Conservation (phyloP, 2,888 invertebrate genomes). For the Bursaphelenchus okinawaensis region DNA sequence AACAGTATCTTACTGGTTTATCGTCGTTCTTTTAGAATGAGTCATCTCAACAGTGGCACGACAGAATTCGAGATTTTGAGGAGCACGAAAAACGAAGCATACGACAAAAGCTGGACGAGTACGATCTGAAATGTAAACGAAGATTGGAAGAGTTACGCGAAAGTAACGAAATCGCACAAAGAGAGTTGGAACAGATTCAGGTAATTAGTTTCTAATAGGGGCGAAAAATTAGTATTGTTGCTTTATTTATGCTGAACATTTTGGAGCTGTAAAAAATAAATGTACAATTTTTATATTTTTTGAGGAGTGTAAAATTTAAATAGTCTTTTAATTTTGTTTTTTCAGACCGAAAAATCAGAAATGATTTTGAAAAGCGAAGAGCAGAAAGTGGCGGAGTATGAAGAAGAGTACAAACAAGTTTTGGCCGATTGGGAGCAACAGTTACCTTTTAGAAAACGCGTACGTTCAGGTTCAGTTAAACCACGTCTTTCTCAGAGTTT, state of each 20-base stretch:
- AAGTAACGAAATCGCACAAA: slow-evolving; percentile 23
- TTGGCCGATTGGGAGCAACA: slow-evolving; percentile 30
- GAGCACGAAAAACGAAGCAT: slow-evolving; percentile 49
- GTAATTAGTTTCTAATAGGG: slow-evolving; percentile 17
- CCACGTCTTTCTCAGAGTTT: neutral
- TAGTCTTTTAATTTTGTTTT: neutral
- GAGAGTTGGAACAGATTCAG: slow-evolving; percentile 53
- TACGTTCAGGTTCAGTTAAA: neutral
- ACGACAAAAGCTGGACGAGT: slow-evolving; percentile 44
- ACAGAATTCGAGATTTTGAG: slow-evolving; percentile 41
- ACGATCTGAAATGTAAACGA: slow-evolving; percentile 41
- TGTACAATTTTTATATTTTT: slow-evolving; percentile 5
- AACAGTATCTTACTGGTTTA: neutral
- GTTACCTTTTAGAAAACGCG: slow-evolving; percentile 6
- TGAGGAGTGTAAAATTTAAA: neutral
- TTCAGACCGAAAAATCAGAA: slow-evolving; percentile 49
- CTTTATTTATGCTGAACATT: neutral
- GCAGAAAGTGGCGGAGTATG: slow-evolving; percentile 49
- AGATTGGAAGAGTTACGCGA: slow-evolving; percentile 26
- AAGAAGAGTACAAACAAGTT: slow-evolving; percentile 46
- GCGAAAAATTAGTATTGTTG: no score
- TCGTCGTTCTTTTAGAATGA: slow-evolving; percentile 10
- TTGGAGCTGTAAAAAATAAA: neutral
- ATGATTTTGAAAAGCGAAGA: slow-evolving; percentile 52
- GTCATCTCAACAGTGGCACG: slow-evolving; percentile 20